Evolutionary conservation across 2,888 invertebrate genomes (phyloP), one percentile per base, ranked within the genome.

Genomic region (Scaptomyza flava): DNA sequence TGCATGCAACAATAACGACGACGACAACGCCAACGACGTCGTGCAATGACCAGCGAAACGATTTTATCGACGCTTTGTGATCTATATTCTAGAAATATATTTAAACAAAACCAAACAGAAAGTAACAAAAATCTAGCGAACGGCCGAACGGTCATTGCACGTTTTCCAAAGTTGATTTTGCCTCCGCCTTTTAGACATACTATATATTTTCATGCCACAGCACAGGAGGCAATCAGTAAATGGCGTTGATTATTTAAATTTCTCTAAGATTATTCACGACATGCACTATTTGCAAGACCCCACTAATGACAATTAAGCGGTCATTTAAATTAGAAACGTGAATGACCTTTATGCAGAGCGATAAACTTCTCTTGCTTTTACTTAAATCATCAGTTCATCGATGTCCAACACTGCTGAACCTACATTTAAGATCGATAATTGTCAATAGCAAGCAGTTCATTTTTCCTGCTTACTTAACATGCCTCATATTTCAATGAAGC

Each of bases 201-300:
- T 47, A 48, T 12, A 9, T 6, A n/a, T 12, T 43, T 46, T n/a
- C n/a, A 42, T 57, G 67, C 56, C 59, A 62, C 54, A 56, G 33
- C 14, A 14, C 38, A 20, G 50, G 50, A 31, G 41, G 59, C 72
- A 86, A 83, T 78, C 81, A 79, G 50, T 73, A 81, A 87, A 84
- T 81, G 48, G 68, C 77, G 79, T 73, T 84, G 81, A 82, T 86
- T 83, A 87, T 84, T 79, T 81, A 81, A 87, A 84, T 87, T 77
- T 68, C 83, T 72, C 70, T 73, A 69, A 75, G 65, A 64, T 66
- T 68, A 75, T 59, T 60, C 62, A 52, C 51, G 51, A 38, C 66
- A 50, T 57, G 50, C 57, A 59, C 8, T 30, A 30, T 17, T 62
- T 60, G 62, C 41, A 79, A 81, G 62, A 68, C 81, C 27, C 65